Conservation (phyloP, 2,113 vertebrate species). For the Parus major region DNA sequence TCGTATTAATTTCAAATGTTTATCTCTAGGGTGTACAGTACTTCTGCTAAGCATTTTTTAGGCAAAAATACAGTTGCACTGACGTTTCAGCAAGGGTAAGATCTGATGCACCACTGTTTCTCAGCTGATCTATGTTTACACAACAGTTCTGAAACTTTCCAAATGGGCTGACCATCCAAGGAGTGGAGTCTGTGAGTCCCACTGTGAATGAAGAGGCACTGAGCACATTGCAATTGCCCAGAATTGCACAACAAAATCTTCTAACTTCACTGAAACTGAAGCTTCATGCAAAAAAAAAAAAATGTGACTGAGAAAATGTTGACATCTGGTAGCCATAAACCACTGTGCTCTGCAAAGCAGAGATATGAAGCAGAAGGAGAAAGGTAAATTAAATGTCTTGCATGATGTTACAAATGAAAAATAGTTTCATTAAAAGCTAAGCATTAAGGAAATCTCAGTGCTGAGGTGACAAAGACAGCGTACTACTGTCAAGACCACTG, state of each 20-base stretch:
- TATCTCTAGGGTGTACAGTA: background rate
- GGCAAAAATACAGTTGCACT: background rate
- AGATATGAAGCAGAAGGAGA: background rate
- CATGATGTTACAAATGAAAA: background rate
- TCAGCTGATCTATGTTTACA: background rate
- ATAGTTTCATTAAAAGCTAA: background rate
- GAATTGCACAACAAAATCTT: background rate
- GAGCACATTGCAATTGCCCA: background rate
- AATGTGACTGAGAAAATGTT: background rate
- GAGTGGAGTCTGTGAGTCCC: background rate
- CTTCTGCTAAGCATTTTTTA: background rate
- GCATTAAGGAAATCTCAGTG: background rate
- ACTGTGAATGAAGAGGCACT: background rate
- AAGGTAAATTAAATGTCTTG: background rate
- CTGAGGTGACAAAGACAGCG: background rate
- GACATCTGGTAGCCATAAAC: background rate
- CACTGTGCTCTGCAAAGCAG: background rate
- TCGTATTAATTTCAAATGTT: background rate
- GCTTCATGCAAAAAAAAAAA: background rate
- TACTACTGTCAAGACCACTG: background rate
- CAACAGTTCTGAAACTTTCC: background rate
- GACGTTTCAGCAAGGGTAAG: background rate
- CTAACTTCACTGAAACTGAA: background rate
- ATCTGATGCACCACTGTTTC: background rate
- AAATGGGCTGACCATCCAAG: background rate